Conservation (phyloP, 2,888 invertebrate species). For the Automeris io region DNA sequence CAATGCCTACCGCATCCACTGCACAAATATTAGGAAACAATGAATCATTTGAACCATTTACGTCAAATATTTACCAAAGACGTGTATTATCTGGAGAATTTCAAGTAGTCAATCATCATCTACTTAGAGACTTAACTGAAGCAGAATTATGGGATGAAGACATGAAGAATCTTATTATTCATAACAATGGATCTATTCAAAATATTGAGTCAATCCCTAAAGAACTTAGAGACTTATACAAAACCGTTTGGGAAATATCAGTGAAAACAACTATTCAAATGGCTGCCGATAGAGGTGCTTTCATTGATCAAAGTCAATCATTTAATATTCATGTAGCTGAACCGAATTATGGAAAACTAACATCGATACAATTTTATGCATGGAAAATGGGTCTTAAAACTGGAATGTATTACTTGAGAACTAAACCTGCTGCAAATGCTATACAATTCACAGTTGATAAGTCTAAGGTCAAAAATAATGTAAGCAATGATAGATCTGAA, state of each 20-base stretch:
- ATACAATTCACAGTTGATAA: conserved; percentile 99
- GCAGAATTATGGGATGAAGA: conserved; percentile 94
- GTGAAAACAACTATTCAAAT: conserved; percentile 95
- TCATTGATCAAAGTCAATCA: conserved; percentile 99
- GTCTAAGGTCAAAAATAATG: conserved; percentile 42
- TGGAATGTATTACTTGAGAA: conserved; percentile 98
- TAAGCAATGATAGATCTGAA: conserved; percentile 41
- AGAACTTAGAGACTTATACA: conserved; percentile 91
- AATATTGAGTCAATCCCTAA: conserved; percentile 90
- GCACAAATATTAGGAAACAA: conserved; percentile 99
- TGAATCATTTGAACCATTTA: conserved; percentile 98
- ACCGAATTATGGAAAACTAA: conserved; percentile 94
- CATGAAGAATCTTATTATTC: conserved; percentile 96
- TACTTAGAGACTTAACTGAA: conserved; percentile 94
- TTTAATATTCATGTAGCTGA: conserved; percentile 98
- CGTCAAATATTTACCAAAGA: conserved; percentile 96
- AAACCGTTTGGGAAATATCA: conserved; percentile 98
- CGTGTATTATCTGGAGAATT: conserved; percentile 97
- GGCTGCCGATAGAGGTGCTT: conserved; percentile 98
- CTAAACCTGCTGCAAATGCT: conserved; percentile 96
- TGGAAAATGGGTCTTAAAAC: conserved; percentile 99
- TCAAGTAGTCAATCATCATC: conserved; percentile 96
- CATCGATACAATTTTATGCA: conserved; percentile 98
- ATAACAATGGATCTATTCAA: conserved; percentile 95
- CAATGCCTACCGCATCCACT: conserved; percentile 99